Evolutionary conservation across 2,113 vertebrate genomes (phyloP), one percentile per base, ranked within the genome.

Genomic region (Halcyon senegalensis): DNA sequence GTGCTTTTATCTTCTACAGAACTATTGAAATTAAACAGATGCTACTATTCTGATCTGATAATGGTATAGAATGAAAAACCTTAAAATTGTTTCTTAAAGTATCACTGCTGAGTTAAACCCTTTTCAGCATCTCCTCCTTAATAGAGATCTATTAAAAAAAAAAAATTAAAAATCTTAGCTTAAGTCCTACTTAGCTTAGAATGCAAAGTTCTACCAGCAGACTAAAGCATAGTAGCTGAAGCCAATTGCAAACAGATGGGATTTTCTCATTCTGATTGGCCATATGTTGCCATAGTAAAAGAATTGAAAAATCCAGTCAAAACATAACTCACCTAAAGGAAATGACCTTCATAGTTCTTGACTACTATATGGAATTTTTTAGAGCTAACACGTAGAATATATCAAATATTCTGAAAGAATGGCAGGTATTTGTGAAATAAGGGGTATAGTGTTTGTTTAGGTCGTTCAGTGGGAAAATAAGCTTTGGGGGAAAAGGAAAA

Each of bases 161-260:
- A 62, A 67, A 53, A 50, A 43, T 7, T 28, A 23, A 25, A 60
- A 59, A 33, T 43, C 72, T 62, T 69, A 73, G 33, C 73, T 90
- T 75, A 77, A 94, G 77, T 56, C 86, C 70, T 84, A 41, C 91
- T 91, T 92, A 92, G 76, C 80, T 95, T 94, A 91, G 83, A 89
- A 94, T 92, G 94, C 94, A 95, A 95, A 96, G 92, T 91, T 90
- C 91, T 87, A 83, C 82, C 90, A 81, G 73, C 86, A 62, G 87
- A 73, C 91, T 93, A 83, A 89, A 95, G 81, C 89, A 48, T 93
- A 89, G 92, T 94, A 85, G 95, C 92, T 94, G 73, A 82, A 92
- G 84, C 56, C 95, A 97, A 97, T 96, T 96, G 82, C 94, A 97
- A 96, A 95, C 96, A 97, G 96, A 97, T 97, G 96, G 93, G 80